Evolutionary conservation across 2,113 vertebrate species (phyloP), one percentile per base, ranked within the genome.

Genomic region (Lepidothrix coronata): DNA sequence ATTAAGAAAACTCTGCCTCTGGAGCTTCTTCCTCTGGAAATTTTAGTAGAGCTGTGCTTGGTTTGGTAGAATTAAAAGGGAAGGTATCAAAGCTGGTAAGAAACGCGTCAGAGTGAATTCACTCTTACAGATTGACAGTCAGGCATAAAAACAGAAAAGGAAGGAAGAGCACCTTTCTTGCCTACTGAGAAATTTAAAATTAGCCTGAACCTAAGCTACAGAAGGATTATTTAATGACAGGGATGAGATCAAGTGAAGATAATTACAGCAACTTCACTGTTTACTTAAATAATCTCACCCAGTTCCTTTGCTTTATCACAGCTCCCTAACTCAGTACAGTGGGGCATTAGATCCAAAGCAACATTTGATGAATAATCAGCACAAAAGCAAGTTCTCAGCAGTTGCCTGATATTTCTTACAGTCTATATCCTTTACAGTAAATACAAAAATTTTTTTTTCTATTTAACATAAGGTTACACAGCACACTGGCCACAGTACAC

Each of bases 401-500:
- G 46, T 1, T 71, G 14, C 20, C 49, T 2, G 2, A 0, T 66
- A 58, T 35, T 65, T 72, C 58, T 70, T 28, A 51, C 21, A 14
- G 37, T 88, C 49, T 35, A 16, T 27, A 37, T 16, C 35, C 28
- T 82, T 63, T 41, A 75, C 4, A 54, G 44, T 25, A 55, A 58
- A 65, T 3, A 30, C 4, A 48, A 7, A 44, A 72, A 23, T 5
- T 22, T 17, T 28, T n/a, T 6, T 14, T 6, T 6, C 3, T 2
- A 10, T 35, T 33, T 33, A 59, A 27, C 1, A 0, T 12, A 67
- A 39, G 25, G 39, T 52, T 49, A 68, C 44, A 5, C 17, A 66
- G 25, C 27, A 74, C 12, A 27, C 9, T 0, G 0, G 31, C 14
- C 4, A 37, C 17, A 11, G 14, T 1, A 15, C 24, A 30, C 17